Percentiles rank a stretch among this genome's conserved stretches.
These are phyloP conservation scores for Oncopeltus fasciatus DNA, from an alignment of 1,140 invertebrate species.

Conservation along the genomic window DNA sequence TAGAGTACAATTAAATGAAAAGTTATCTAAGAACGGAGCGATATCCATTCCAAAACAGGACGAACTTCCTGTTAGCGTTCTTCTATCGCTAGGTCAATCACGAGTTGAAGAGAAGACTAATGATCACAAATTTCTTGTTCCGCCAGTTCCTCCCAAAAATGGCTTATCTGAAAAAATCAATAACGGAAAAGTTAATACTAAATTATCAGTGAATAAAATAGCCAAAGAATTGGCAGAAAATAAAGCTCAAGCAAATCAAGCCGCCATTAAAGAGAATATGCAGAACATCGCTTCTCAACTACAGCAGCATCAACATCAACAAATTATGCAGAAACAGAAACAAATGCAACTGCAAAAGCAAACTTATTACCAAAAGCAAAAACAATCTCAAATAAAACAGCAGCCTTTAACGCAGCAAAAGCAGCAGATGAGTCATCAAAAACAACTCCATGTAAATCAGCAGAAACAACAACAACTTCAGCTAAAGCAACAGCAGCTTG, in stretches of 20 bases:
- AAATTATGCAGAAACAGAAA: background rate
- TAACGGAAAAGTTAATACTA: constrained; percentile 8
- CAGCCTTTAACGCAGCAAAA: background rate
- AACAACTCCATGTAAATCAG: background rate
- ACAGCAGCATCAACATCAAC: background rate
- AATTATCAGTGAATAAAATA: constrained; percentile 16
- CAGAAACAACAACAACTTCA: constrained; percentile 1
- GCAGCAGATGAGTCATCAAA: background rate
- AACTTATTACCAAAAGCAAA: background rate
- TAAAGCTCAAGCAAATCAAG: background rate
- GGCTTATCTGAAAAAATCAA: background rate
- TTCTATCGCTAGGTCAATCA: constrained; percentile 18
- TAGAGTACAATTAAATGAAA: no score
- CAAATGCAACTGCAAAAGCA: background rate
- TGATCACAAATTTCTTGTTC: background rate
- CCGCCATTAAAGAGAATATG: background rate
- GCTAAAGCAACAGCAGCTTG: background rate
- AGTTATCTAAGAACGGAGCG: background rate
- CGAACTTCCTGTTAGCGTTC: constrained; percentile 19
- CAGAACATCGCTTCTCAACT: background rate
- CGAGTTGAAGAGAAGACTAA: background rate
- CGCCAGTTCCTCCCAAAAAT: background rate
- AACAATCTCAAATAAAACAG: background rate
- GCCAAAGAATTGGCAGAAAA: constrained; percentile 13
- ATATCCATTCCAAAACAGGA: constrained; percentile 19